phyloP scores from a whole-genome alignment of 2,113 vertebrate genomes.

The Meles meles region DNA sequence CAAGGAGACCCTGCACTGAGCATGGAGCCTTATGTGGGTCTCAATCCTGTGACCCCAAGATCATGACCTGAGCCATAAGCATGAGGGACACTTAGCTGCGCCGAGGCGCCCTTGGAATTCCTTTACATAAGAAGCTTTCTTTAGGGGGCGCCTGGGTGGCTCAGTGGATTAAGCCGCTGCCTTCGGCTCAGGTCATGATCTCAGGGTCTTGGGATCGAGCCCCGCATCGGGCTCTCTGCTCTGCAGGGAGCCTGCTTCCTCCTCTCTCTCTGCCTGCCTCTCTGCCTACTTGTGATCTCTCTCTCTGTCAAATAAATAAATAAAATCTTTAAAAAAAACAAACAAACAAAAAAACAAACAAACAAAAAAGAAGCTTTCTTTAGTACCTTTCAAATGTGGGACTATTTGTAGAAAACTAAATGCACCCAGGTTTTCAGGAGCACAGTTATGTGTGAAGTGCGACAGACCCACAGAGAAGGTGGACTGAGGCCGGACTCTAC shows the following conservation, averaged over 20 bases:
- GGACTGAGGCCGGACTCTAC: not conserved
- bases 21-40: not conserved
- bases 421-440: not conserved
- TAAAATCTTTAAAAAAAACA: no score
- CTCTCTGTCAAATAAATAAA: no score
- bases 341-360: no score
- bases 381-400: not conserved
- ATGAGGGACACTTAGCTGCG: not conserved
- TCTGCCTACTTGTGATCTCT: no score
- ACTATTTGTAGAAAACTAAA: not conserved
- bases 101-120: not conserved
- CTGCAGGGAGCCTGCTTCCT: no score
- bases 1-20: no score
- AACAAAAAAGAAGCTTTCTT: not conserved
- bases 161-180: no score
- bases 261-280: no score
- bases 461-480: not conserved
- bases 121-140: not conserved
- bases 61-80: not conserved
- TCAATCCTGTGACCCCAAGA: not conserved
- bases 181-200: no score
- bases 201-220: no score
- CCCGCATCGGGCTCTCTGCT: no score
- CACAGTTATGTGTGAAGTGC: not conserved
- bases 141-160: no score